Evolutionary conservation across 1,140 invertebrate species (phyloP).

Genomic region (Papilio aristodemus): DNA sequence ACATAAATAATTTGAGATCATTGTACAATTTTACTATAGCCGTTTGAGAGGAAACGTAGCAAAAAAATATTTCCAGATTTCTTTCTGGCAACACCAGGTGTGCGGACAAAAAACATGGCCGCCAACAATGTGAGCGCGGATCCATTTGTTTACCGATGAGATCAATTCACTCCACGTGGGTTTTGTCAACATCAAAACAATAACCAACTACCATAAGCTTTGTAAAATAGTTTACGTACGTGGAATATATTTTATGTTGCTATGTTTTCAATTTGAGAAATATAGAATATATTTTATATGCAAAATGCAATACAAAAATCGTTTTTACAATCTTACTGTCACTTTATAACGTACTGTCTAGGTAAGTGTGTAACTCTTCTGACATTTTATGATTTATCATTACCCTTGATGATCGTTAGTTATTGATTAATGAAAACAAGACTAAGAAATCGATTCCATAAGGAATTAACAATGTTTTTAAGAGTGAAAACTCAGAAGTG

Average conservation of each 20-base stretch:
- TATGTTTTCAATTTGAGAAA: too few relatives aligned
- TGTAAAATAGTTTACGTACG: neutral
- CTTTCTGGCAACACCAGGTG: constrained; percentile 59
- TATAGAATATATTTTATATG: too few relatives aligned
- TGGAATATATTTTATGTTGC: constrained; percentile 2
- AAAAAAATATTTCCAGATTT: constrained; percentile 37
- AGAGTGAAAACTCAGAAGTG: neutral
- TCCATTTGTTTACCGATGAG: constrained; percentile 51
- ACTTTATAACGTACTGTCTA: too few relatives aligned
- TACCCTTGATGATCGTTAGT: too few relatives aligned
- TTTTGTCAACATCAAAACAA: constrained; percentile 33
- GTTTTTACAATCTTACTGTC: too few relatives aligned
- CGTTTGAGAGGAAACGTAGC: constrained; percentile 40
- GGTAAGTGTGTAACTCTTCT: too few relatives aligned
- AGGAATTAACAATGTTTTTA: neutral
- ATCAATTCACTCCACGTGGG: constrained; percentile 51
- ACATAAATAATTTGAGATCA: constrained; percentile 79
- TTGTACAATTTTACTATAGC: constrained; percentile 55
- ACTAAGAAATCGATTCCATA: neutral
- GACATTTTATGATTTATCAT: too few relatives aligned
- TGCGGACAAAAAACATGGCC: constrained; percentile 51
- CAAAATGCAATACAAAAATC: too few relatives aligned
- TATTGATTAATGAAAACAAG: too few relatives aligned
- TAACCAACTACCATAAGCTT: constrained; percentile 23
- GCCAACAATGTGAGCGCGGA: constrained; percentile 42